Evolutionary conservation across 2,888 invertebrate species (phyloP), one percentile per base, ranked within the genome.

Genomic region (Calliphora vomitoria): DNA sequence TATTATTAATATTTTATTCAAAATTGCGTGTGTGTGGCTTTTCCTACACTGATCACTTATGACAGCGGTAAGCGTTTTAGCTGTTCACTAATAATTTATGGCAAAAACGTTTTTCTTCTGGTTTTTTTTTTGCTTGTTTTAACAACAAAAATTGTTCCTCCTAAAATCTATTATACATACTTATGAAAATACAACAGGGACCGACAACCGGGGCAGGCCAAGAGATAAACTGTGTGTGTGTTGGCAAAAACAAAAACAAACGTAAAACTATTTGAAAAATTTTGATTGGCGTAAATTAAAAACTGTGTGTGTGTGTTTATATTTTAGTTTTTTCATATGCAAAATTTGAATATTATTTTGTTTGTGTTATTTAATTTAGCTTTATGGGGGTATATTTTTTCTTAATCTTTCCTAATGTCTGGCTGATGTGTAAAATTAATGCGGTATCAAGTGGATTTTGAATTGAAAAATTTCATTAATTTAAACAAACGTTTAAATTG

Each of bases 1-100:
- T 55, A 58, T 78, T 50, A 66, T 58, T 58, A 64, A 72, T 72
- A 81, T 72, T 72, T 81, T 50, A 62, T 62, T 53, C 20, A 25
- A 58, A 31, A 25, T 25, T 47, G 53, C 31, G 8, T 71, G 75
- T 55, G 75, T 81, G 85, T 85, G 85, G 64, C 69, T 81, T 85
- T 72, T 79, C 41, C 71, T 83, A 64, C 82, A 87, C 86, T 87
- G 88, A 89, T 88, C 88, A 76, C 76, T 83, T 87, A 74, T 88
- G 89, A 89, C 88, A 87, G 89, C 85, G 69, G 86, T 86, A 81
- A 82, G 86, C 86, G 80, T 86, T 88, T 80, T 87, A 78, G 85
- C 85, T 87, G 84, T 85, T 85, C 82, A 85, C 74, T 79, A 74
- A 69, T 87, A 85, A 87, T 85, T 87, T 85, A 87, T 87, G 79